These are phyloP conservation scores for Heliconius ethilla DNA, from an alignment of 2,888 invertebrate genomes.

Conservation along the genomic window DNA sequence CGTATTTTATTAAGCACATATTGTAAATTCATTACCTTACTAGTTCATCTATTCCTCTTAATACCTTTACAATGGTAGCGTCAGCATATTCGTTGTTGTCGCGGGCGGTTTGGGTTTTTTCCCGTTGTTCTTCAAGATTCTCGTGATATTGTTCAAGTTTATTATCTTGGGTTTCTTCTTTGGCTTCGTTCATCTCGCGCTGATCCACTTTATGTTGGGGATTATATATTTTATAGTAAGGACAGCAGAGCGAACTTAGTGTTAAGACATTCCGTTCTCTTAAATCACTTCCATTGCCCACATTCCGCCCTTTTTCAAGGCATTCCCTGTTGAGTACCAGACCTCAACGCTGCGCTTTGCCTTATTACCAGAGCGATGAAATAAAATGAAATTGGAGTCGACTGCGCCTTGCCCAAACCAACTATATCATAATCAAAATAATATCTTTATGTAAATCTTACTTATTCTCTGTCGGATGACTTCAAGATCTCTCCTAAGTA, in stretches of 20 bases:
- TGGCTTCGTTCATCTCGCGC: slow-evolving; percentile 68
- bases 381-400: too few species aligned
- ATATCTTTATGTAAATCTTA: slow-evolving; percentile 49
- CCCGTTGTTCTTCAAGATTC: slow-evolving; percentile 51
- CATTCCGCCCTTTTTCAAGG: too few species aligned
- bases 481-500: slow-evolving; percentile 65
- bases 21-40: slow-evolving; percentile 52
- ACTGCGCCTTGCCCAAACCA: too few species aligned
- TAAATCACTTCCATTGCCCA: too few species aligned
- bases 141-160: slow-evolving; percentile 52
- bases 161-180: slow-evolving; percentile 61
- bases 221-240: background rate
- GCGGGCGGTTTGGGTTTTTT: slow-evolving; percentile 50
- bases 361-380: too few species aligned
- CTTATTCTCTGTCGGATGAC: slow-evolving; percentile 62
- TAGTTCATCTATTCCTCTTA: slow-evolving; percentile 71
- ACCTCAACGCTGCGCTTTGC: too few species aligned
- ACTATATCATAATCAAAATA: too few species aligned
- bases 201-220: slow-evolving; percentile 61
- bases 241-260: too few species aligned
- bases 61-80: slow-evolving; percentile 55
- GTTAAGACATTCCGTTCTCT: too few species aligned
- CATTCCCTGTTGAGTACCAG: too few species aligned
- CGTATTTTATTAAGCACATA: background rate
- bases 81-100: slow-evolving; percentile 59